Evolutionary conservation across 2,888 invertebrate species (phyloP), one percentile per base, ranked within the genome.

Genomic region (Macrosiphum euphorbiae): DNA sequence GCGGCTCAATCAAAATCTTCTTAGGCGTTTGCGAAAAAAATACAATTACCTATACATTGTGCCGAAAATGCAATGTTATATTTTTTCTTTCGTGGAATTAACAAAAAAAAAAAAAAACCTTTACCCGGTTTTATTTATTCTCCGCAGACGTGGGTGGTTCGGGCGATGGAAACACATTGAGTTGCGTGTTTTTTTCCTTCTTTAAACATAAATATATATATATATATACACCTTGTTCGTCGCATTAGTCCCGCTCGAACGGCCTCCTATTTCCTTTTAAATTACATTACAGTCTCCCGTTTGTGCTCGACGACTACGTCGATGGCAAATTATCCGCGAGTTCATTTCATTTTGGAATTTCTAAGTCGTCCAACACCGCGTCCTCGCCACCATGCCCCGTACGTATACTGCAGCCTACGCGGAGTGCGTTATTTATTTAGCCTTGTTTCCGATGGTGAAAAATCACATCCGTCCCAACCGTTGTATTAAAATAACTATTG

Each of bases 251-350:
- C 13, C 90, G 61, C 94, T 86, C 86, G 85, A 94, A 94, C 44
- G 90, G 67, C 67, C 85, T 90, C 90, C 94, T 86, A 94, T 94
- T 94, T 94, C 90, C 28, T 94, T 90, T 94, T 94, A 94, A 94
- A 94, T 94, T 87, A 86, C 94, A 94, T 94, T 94, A 90, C 90
- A n/a, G 94, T 41, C 67, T 41, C 47, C 67, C 94, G 86, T 94
- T 90, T 93, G 93, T 93, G 90, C 89, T 47, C 52, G 84, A 92
- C 87, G 86, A 86, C 85, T 58, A 87, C 78, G 88, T 47, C 84
- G 84, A 90, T 35, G 41, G 67, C 90, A 90, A 90, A 94, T 94
- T 94, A 94, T 90, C 67, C 86, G 67, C 88, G 26, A 94, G 94
- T 90, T 94, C 90, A 90, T 94, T 94, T 90, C 94, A n/a, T 90